These are phyloP conservation scores for Trachelus iudaicus DNA, from an alignment of 2,888 invertebrate species.

Conservation along the genomic window DNA sequence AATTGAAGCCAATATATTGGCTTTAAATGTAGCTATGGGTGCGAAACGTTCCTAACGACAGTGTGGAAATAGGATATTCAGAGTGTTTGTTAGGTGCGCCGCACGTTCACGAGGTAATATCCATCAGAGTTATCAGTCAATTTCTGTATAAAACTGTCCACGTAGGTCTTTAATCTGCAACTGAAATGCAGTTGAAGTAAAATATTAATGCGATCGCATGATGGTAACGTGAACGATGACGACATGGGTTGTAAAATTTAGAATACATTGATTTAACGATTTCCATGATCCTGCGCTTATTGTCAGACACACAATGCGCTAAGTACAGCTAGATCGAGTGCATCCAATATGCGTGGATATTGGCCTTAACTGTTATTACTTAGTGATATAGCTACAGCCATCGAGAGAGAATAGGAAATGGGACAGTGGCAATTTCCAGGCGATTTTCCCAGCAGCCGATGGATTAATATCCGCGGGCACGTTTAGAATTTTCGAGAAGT, in stretches of 20 bases:
- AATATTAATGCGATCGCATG: background rate
- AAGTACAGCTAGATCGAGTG: background rate
- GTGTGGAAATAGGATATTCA: background rate
- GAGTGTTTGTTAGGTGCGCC: background rate
- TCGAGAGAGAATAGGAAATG: background rate
- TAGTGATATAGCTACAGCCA: background rate
- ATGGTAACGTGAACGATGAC: background rate
- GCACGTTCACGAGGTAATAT: background rate
- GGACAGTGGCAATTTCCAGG: background rate
- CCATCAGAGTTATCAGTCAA: background rate
- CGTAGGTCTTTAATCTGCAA: background rate
- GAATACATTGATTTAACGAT: background rate
- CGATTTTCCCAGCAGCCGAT: background rate
- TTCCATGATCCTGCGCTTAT: background rate
- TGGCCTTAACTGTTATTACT: background rate
- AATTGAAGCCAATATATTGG: background rate
- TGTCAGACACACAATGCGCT: background rate
- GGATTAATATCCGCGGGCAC: background rate
- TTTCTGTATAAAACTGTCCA: background rate
- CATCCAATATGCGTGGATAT: background rate
- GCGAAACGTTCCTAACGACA: background rate
- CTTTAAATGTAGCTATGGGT: background rate
- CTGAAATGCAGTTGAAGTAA: background rate
- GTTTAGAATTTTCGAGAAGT: background rate
- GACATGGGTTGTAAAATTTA: background rate